These are phyloP conservation scores for Argyresthia albistria DNA, from an alignment of 2,888 invertebrate species.

Conservation along the genomic window DNA sequence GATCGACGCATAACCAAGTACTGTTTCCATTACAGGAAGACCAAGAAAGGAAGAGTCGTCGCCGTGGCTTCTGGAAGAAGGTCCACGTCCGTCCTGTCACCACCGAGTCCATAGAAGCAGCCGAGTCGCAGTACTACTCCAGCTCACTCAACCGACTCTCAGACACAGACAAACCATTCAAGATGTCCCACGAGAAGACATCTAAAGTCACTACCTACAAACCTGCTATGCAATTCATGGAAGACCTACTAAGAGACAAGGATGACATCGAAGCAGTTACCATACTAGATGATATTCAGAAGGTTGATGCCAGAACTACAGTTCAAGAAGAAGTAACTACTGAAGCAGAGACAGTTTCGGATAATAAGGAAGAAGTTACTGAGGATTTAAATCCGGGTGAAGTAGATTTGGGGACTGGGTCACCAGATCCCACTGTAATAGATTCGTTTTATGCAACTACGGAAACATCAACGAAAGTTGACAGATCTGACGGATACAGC, in stretches of 20 bases:
- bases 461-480: slow-evolving; percentile 36
- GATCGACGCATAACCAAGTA: too few relatives aligned
- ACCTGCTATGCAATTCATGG: slow-evolving; percentile 40
- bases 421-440: slow-evolving; percentile 44
- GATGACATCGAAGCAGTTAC: slow-evolving; percentile 24
- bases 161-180: slow-evolving; percentile 27
- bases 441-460: slow-evolving; percentile 38
- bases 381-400: slow-evolving; percentile 37
- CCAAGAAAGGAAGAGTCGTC: slow-evolving; percentile 38
- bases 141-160: slow-evolving; percentile 73
- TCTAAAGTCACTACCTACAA: slow-evolving; percentile 50
- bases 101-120: slow-evolving; percentile 80
- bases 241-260: slow-evolving; percentile 36
- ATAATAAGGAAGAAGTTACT: slow-evolving; percentile 23
- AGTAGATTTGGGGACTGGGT: slow-evolving; percentile 49
- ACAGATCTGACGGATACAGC: slow-evolving; percentile 43
- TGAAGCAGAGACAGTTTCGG: slow-evolving; percentile 16
- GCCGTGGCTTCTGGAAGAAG: slow-evolving; percentile 83
- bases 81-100: slow-evolving; percentile 73
- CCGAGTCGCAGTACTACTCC: slow-evolving; percentile 80
- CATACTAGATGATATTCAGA: not conserved
- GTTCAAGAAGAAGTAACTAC: slow-evolving; percentile 16
- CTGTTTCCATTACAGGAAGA: slow-evolving; percentile 13
- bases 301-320: not conserved
- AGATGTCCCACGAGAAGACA: slow-evolving; percentile 28